Base-by-base conservation (phyloP, 2,797 vertebrate species). In the Anabas testudineus region DNA sequence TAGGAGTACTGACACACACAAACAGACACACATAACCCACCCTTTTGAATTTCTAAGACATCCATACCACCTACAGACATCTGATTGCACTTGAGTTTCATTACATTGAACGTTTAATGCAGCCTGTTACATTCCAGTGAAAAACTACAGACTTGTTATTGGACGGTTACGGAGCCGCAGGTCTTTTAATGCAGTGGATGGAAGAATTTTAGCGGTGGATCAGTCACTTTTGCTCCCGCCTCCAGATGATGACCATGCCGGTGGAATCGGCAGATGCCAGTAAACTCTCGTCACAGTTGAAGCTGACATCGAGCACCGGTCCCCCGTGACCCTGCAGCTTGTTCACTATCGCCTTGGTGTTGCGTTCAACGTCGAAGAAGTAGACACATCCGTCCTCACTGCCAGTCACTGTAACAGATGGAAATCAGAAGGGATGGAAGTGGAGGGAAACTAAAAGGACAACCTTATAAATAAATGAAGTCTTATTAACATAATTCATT, bases 231-330 rank as follows among this genome's bases (percentile, higher is more conserved):
- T 98, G 97, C 87, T 98, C 97, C 13, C 97, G 93, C 66, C 96
- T 94, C 97, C 97, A 99, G 74, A 98, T 92, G 84, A 99, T 99
- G 88, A 99, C 97, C 94, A 97, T 97, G 71, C 97, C 97, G 0
- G 94, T 94, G 71, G 96, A 94, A 1, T 98, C 97, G 1, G 97
- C 96, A 4, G 97, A 98, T 3, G 97, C 97, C 89, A 98, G 93
- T 13, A 98, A 91, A 76, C 96, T 97, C 91, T 98, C 97, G 0
- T 98, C 97, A 3, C 97, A 98, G 93, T 97, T 98, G 91, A 98
- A 98, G 88, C 96, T 97, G 71, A 98, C 95, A 0, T 96, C 97
- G 60, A 98, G 90, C 65, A 98, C 97, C 0, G 97, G 95, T 0
- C 95, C 96, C 0, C 97, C 95, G 76, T 98, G 97, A n/a, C 97